phyloP scores from a whole-genome alignment of 1,140 invertebrate genomes.

The Drosophila ambigua region DNA sequence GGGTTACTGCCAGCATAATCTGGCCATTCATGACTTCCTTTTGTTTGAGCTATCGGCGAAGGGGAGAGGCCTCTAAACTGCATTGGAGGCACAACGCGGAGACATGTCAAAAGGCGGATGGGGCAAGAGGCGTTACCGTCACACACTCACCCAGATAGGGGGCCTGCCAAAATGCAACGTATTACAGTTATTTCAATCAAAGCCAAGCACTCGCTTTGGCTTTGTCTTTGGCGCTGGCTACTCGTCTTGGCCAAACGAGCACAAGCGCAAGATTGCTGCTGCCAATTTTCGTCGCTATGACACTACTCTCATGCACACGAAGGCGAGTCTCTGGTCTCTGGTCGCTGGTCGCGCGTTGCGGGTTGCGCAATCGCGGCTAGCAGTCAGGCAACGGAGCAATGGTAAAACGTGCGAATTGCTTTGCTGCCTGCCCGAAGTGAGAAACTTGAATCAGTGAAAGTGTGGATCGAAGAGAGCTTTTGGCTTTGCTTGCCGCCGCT shows the following conservation, averaged over 20 bases:
- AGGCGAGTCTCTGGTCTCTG: slow-evolving; percentile 6
- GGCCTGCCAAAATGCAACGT: slow-evolving; percentile 71
- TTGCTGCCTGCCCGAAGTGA: slow-evolving; percentile 43
- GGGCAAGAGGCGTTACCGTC: slow-evolving; percentile 36
- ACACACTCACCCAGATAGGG: slow-evolving; percentile 78
- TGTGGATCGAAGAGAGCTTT: slow-evolving; percentile 39
- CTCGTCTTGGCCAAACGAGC: slow-evolving; percentile 45
- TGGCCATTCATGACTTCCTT: slow-evolving; percentile 61
- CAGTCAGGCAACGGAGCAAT: slow-evolving; percentile 12
- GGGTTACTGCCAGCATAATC: slow-evolving; percentile 20
- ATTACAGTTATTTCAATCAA: slow-evolving; percentile 81
- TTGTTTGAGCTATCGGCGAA: slow-evolving; percentile 45
- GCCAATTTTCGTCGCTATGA: slow-evolving; percentile 39
- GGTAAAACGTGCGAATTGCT: slow-evolving; percentile 56
- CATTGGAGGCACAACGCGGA: background rate
- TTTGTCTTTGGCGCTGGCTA: slow-evolving; percentile 21
- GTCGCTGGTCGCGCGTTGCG: slow-evolving; percentile 12
- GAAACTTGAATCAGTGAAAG: slow-evolving; percentile 74
- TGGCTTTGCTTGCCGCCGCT: slow-evolving; percentile 16
- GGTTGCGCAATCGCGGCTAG: slow-evolving; percentile 40
- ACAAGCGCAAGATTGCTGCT: slow-evolving; percentile 41
- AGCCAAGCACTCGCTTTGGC: slow-evolving; percentile 7
- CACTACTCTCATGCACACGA: slow-evolving; percentile 11
- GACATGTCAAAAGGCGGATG: slow-evolving; percentile 48
- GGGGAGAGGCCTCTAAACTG: slow-evolving; percentile 8